Evolutionary conservation across 2,888 invertebrate genomes (phyloP).

Genomic region (Listrodromus nycthemerus): DNA sequence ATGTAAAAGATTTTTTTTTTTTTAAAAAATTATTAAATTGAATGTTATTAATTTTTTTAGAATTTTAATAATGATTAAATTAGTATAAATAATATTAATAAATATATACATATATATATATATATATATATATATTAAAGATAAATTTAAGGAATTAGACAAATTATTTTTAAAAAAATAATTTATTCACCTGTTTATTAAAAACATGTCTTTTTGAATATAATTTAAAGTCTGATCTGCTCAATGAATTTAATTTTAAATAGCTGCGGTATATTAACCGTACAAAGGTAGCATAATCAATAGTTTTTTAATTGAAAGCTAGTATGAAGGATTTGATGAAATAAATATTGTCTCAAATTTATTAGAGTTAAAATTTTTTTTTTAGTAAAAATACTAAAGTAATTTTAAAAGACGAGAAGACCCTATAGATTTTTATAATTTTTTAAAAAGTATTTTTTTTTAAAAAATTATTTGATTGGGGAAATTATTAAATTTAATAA

Average conservation of each 20-base stretch:
- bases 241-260: slow-evolving; percentile 88
- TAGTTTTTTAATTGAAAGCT: slow-evolving; percentile 93
- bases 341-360: slow-evolving; percentile 87
- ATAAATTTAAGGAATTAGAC: slow-evolving; percentile 88
- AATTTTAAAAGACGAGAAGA: slow-evolving; percentile 90
- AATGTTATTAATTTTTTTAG: slow-evolving; percentile 83
- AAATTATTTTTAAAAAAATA: slow-evolving; percentile 82
- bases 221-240: slow-evolving; percentile 90
- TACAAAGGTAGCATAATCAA: slow-evolving; percentile 93
- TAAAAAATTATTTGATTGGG: slow-evolving; percentile 86
- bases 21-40: slow-evolving; percentile 84
- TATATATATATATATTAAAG: slow-evolving; percentile 72
- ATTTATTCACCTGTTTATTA: slow-evolving; percentile 90
- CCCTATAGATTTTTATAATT: slow-evolving; percentile 90
- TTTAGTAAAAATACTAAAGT: slow-evolving; percentile 88
- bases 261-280: slow-evolving; percentile 92
- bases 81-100: slow-evolving; percentile 75
- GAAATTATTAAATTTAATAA: slow-evolving; percentile 87
- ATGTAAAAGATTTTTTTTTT: slow-evolving; percentile 81
- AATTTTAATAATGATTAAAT: slow-evolving; percentile 79
- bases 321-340: slow-evolving; percentile 91
- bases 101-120: slow-evolving; percentile 65
- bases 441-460: slow-evolving; percentile 88
- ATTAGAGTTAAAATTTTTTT: slow-evolving; percentile 85
- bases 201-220: slow-evolving; percentile 90